These are phyloP conservation scores for Desmodus rotundus DNA, from an alignment of 2,113 vertebrate species.

Conservation along the genomic window DNA sequence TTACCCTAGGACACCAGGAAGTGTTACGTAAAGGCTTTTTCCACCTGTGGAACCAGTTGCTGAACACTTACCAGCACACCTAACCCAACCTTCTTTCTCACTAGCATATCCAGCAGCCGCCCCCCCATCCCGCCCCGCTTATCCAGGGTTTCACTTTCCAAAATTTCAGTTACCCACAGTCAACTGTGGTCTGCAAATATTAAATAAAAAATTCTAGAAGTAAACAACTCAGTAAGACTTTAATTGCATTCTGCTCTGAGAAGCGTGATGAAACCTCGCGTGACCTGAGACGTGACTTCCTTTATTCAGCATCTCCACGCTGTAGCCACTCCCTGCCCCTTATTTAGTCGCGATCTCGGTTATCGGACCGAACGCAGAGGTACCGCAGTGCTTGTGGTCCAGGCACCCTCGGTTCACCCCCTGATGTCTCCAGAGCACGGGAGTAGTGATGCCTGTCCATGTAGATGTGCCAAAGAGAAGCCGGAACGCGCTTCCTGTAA, in stretches of 20 bases:
- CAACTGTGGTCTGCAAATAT: neutral
- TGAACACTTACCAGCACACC: neutral
- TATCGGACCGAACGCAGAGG: too few species aligned
- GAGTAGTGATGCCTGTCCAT: neutral
- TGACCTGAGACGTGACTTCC: neutral
- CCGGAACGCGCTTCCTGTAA: neutral
- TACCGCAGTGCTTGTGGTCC: too few species aligned
- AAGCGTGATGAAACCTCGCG: neutral
- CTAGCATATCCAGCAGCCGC: too few species aligned
- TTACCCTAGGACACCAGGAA: neutral
- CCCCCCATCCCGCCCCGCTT: rapidly evolving
- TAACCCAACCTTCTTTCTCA: neutral
- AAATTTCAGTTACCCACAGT: too few species aligned
- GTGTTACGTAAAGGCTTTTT: neutral
- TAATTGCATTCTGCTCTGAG: neutral
- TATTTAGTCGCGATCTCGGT: too few species aligned
- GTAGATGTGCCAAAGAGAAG: neutral
- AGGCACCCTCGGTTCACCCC: too few species aligned
- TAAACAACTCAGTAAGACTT: neutral
- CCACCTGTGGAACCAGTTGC: neutral
- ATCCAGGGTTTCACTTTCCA: neutral
- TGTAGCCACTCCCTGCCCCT: too few species aligned
- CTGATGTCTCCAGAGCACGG: too few species aligned
- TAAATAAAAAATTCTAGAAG: neutral
- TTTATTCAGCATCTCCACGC: neutral